Percentiles rank a stretch among this genome's conserved stretches.
phyloP scores from a whole-genome alignment of 1,140 invertebrate genomes.

The Metopolophium dirhodum region DNA sequence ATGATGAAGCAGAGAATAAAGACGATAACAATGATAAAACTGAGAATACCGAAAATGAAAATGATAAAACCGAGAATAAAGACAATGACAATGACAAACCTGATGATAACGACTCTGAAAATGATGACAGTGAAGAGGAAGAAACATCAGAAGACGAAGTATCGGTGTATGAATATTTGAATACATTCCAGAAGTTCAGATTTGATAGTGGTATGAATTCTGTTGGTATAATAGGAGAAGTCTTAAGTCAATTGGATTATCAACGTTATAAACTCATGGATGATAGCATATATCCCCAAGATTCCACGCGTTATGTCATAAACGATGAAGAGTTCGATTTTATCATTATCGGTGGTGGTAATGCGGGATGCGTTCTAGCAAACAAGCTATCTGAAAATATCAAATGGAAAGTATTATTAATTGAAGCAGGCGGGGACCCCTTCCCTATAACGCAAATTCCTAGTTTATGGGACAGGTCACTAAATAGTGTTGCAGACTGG shows the following conservation, averaged over 20 bases:
- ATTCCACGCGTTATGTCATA: background rate
- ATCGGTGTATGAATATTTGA: constrained; percentile 65
- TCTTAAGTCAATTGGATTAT: constrained; percentile 25
- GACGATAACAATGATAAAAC: background rate
- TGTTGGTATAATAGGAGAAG: constrained; percentile 39
- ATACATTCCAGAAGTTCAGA: constrained; percentile 59
- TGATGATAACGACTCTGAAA: constrained; percentile 64
- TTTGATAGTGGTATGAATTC: constrained; percentile 50
- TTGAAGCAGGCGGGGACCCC: constrained; percentile 73
- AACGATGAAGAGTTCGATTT: constrained; percentile 54
- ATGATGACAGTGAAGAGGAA: constrained; percentile 68
- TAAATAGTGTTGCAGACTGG: constrained; percentile 39
- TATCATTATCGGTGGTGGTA: constrained; percentile 59
- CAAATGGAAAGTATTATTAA: constrained; percentile 65
- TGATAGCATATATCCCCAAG: constrained; percentile 38
- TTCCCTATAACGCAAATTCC: constrained; percentile 62
- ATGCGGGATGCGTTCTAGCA: constrained; percentile 67
- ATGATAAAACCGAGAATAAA: background rate
- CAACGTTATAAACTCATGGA: constrained; percentile 41
- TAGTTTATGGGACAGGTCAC: background rate
- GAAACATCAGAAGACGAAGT: background rate
- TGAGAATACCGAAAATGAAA: background rate
- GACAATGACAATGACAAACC: too few relatives aligned
- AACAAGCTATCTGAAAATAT: constrained; percentile 66
- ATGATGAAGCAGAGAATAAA: background rate